Percentiles rank a stretch among this genome's conserved stretches.
These are phyloP conservation scores for Scalopus aquaticus DNA, from an alignment of 2,113 vertebrate species.

Conservation along the genomic window DNA sequence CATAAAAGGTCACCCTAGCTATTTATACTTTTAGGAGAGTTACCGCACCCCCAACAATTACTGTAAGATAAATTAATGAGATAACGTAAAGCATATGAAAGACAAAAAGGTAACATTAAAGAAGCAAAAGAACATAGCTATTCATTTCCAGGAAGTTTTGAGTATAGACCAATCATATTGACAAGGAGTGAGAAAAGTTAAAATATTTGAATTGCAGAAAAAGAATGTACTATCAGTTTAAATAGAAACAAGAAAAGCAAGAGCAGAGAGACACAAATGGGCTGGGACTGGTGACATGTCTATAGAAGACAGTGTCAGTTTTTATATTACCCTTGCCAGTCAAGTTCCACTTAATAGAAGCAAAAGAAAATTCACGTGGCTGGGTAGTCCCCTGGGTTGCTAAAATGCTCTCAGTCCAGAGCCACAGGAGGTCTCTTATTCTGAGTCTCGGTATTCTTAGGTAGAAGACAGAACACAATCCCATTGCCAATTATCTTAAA, in stretches of 20 bases:
- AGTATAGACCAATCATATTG: not conserved
- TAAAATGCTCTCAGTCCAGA: not conserved
- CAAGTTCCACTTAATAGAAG: not conserved
- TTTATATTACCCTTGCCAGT: not conserved
- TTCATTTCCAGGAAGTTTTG: not conserved
- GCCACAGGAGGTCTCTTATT: not conserved
- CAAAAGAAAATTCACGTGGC: not conserved
- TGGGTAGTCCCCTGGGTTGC: not conserved
- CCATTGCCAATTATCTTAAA: constrained; percentile 1
- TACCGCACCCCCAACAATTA: constrained; percentile 30
- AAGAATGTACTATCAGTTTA: not conserved
- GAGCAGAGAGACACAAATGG: not conserved
- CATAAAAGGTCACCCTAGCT: not conserved
- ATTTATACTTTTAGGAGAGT: constrained; percentile 42
- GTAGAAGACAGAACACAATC: not conserved
- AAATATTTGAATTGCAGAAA: not conserved
- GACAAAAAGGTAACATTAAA: constrained; percentile 9
- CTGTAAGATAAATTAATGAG: not conserved
- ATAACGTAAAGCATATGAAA: not conserved
- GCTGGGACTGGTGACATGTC: not conserved
- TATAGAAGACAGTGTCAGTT: not conserved
- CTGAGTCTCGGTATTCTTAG: not conserved
- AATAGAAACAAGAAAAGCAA: too few species aligned
- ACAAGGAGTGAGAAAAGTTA: not conserved
- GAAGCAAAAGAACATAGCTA: not conserved